Conservation (phyloP, 2,113 vertebrate species). For the Arvicanthis niloticus region DNA sequence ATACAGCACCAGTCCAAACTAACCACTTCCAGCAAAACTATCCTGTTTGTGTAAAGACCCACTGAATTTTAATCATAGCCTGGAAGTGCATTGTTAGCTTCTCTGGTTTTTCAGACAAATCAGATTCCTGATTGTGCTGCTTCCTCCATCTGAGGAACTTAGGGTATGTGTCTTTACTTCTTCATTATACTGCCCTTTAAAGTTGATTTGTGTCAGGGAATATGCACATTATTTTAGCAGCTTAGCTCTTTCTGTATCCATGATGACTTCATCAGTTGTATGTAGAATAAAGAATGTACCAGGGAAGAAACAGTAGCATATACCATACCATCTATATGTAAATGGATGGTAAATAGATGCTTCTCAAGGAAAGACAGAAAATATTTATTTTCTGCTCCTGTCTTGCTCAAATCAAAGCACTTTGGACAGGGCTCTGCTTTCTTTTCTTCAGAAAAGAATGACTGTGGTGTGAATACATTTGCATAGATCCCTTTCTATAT, state of each 20-base stretch:
- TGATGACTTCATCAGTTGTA: constrained; percentile 14
- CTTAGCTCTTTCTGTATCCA: background rate
- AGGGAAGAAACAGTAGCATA: background rate
- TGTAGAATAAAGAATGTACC: background rate
- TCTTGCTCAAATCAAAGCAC: constrained; percentile 27
- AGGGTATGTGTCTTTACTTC: background rate
- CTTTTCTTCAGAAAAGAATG: constrained; percentile 20
- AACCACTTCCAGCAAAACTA: constrained; percentile 23
- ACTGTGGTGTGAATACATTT: background rate
- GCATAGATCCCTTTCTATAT: background rate
- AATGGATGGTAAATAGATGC: constrained; percentile 6
- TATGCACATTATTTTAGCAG: background rate
- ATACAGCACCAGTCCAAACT: constrained; percentile 17
- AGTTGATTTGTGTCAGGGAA: constrained; percentile 21
- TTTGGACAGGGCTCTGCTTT: background rate
- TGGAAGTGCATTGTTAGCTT: background rate
- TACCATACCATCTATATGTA: constrained; percentile 1
- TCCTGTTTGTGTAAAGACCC: background rate
- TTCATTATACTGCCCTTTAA: background rate
- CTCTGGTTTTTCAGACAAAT: constrained; percentile 44
- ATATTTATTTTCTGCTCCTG: constrained; percentile 12
- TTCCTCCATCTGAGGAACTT: background rate
- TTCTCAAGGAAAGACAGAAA: background rate
- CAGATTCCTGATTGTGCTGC: background rate
- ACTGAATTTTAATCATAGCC: constrained; percentile 6